phyloP scores from a whole-genome alignment of 2,888 invertebrate genomes.

The Leucoptera coffeella region DNA sequence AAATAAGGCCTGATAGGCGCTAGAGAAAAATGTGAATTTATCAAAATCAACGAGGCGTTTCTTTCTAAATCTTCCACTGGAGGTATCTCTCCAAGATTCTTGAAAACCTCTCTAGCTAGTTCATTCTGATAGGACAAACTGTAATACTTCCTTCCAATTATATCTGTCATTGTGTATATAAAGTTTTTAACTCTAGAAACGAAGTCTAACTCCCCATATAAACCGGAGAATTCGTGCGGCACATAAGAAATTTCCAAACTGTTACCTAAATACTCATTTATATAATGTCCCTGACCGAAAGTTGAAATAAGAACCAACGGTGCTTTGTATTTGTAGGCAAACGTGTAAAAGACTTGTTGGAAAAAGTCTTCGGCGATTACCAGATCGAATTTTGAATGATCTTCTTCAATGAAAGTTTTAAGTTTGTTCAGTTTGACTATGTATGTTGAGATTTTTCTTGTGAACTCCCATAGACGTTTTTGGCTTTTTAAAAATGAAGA shows the following conservation, averaged over 20 bases:
- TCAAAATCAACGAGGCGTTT: slow-evolving; percentile 30
- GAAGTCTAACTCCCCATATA: slow-evolving; percentile 34
- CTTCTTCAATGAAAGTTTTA: slow-evolving; percentile 8
- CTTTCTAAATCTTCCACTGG: slow-evolving; percentile 25
- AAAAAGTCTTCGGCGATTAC: slow-evolving; percentile 13
- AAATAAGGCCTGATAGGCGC: slow-evolving; percentile 29
- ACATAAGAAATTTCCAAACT: slow-evolving; percentile 21
- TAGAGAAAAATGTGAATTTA: slow-evolving; percentile 39
- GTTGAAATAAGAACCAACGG: slow-evolving; percentile 8
- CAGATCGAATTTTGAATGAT: slow-evolving; percentile 11
- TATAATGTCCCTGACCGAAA: slow-evolving; percentile 9
- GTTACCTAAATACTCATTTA: slow-evolving; percentile 9
- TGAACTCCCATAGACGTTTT: slow-evolving; percentile 1
- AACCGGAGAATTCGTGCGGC: slow-evolving; percentile 26
- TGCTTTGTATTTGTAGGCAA: slow-evolving; percentile 13
- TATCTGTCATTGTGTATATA: slow-evolving; percentile 2
- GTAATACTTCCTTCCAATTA: slow-evolving; percentile 4
- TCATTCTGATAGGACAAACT: slow-evolving; percentile 18
- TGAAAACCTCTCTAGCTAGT: slow-evolving; percentile 13
- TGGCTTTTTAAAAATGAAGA: too few relatives aligned
- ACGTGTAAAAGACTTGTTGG: slow-evolving; percentile 12
- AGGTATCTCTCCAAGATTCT: slow-evolving; percentile 17
- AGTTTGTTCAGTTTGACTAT: slow-evolving; percentile 7
- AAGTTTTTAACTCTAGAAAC: slow-evolving; percentile 6
- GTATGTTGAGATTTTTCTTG: slow-evolving; percentile 6